Percentiles rank a stretch among this genome's conserved stretches.
These are phyloP conservation scores for Drosophila incognita DNA, from an alignment of 2,888 invertebrate species.

Conservation along the genomic window DNA sequence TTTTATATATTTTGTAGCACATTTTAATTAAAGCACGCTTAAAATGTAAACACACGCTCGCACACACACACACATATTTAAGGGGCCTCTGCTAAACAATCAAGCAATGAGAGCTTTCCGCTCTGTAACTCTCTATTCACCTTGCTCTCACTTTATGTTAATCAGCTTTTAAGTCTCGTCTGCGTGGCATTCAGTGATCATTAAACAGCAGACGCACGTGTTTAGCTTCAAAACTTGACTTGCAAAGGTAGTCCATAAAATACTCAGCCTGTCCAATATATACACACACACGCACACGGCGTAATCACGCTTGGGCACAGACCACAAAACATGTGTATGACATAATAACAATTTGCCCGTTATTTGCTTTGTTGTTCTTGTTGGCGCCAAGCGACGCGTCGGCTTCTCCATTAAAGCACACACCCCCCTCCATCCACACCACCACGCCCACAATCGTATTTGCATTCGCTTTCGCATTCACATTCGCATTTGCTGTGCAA, in stretches of 20 bases:
- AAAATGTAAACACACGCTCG: background rate
- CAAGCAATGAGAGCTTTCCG: constrained; percentile 11
- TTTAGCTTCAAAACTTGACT: constrained; percentile 21
- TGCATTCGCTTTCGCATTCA: constrained; percentile 24
- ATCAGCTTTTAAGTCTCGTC: constrained; percentile 26
- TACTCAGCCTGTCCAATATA: constrained; percentile 27
- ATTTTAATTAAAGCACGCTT: constrained; percentile 56
- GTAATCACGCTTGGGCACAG: constrained; percentile 13
- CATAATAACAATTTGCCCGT: constrained; percentile 67
- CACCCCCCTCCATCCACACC: background rate
- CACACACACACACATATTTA: background rate
- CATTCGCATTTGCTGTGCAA: constrained; percentile 30
- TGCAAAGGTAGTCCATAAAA: background rate
- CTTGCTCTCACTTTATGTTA: constrained; percentile 34
- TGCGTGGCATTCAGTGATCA: constrained; percentile 74
- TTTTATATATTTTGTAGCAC: constrained; percentile 56
- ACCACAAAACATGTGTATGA: constrained; percentile 61
- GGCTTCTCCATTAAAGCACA: constrained; percentile 46
- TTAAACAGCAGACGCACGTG: constrained; percentile 46
- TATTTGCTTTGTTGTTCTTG: constrained; percentile 22
- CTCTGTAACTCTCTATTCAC: constrained; percentile 1
- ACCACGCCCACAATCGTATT: constrained; percentile 22
- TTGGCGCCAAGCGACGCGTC: constrained; percentile 47
- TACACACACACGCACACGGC: constrained; percentile 20
- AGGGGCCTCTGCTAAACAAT: constrained; percentile 13